Evolutionary conservation across 2,797 vertebrate species (phyloP).

Genomic region (Manis crassicaudata): DNA sequence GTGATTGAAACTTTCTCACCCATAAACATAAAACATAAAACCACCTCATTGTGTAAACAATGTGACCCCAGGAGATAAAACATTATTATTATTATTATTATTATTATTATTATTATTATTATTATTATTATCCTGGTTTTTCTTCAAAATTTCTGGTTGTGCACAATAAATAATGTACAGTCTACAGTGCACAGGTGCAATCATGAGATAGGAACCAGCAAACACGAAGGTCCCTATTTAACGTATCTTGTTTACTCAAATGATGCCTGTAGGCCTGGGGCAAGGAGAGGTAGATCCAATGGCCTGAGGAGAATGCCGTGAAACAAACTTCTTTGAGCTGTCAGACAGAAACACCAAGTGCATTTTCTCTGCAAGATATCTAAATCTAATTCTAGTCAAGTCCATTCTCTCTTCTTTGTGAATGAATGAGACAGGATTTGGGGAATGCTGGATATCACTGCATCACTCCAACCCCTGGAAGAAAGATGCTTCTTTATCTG

Average conservation of each 20-base stretch:
- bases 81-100: too few relatives aligned
- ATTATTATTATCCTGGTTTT: too few relatives aligned
- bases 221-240: background rate
- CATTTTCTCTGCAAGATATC: background rate
- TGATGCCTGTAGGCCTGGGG: background rate
- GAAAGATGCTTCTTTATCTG: background rate
- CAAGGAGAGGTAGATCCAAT: background rate
- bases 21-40: background rate
- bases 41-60: background rate
- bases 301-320: background rate
- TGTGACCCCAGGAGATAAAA: too few relatives aligned
- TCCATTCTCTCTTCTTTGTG: background rate
- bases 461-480: background rate
- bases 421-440: background rate
- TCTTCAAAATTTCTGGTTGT: too few relatives aligned
- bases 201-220: rapidly evolving
- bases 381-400: background rate
- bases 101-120: too few relatives aligned
- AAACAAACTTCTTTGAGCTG: background rate
- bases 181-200: rapidly evolving
- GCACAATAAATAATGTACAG: background rate
- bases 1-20: background rate
- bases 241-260: background rate
- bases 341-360: background rate
- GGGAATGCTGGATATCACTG: background rate